Conservation (phyloP, 2,113 vertebrate species). For the Ploceus nigricollis region DNA sequence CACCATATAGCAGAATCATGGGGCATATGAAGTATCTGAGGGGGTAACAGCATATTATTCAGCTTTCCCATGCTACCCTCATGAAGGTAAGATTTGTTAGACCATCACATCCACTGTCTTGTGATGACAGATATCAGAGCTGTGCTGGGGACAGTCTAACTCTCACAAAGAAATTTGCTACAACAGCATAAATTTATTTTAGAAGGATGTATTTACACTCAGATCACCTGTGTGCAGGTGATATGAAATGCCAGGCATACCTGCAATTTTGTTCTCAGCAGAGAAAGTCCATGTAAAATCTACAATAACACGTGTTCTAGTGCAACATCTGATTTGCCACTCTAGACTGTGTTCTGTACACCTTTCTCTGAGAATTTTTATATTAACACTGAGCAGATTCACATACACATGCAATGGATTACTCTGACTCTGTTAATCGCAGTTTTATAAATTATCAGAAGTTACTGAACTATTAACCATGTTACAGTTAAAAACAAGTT, state of each 20-base stretch:
- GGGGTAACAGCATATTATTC: background rate
- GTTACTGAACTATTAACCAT: background rate
- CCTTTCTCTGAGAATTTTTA: background rate
- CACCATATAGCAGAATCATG: background rate
- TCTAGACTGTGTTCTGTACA: background rate
- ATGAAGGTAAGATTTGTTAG: background rate
- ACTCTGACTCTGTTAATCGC: background rate
- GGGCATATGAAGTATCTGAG: background rate
- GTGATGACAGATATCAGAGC: background rate
- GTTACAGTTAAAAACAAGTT: background rate
- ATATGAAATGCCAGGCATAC: accelerated
- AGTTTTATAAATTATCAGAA: background rate
- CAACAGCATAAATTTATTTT: background rate
- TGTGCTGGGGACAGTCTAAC: background rate
- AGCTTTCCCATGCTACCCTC: background rate
- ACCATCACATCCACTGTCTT: background rate
- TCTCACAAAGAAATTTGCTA: background rate
- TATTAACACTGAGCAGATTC: background rate
- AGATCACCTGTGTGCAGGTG: background rate
- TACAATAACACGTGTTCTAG: background rate
- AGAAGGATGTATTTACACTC: background rate
- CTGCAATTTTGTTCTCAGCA: background rate
- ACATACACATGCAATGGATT: accelerated
- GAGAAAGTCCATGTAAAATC: background rate
- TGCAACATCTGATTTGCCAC: background rate